Percentiles rank a stretch among this genome's conserved stretches.
These are phyloP conservation scores for Hippopotamus amphibius DNA, from an alignment of 2,113 vertebrate species.

Conservation along the genomic window DNA sequence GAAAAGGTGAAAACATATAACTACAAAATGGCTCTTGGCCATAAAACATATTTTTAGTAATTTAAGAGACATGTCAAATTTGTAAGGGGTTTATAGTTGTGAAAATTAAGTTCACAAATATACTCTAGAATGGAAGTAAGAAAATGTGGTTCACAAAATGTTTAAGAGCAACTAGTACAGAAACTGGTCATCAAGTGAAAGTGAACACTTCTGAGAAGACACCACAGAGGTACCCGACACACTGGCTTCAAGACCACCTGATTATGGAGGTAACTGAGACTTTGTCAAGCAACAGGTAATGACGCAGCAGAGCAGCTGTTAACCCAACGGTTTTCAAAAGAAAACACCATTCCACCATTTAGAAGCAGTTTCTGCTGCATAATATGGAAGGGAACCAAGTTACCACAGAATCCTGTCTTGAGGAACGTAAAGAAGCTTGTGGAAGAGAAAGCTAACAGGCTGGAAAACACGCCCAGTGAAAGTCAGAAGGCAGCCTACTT, in stretches of 20 bases:
- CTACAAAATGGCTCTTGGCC: background rate
- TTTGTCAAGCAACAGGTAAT: background rate
- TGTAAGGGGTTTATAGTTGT: background rate
- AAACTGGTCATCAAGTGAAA: background rate
- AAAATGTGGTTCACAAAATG: background rate
- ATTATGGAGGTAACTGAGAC: background rate
- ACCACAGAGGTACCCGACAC: background rate
- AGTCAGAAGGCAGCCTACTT: background rate
- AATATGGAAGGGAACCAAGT: background rate
- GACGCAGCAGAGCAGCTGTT: background rate
- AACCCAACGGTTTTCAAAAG: background rate
- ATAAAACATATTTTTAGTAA: background rate
- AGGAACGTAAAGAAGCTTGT: background rate
- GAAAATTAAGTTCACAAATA: background rate
- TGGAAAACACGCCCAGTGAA: background rate
- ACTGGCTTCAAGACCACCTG: background rate
- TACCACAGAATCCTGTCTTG: background rate
- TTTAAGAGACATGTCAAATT: background rate
- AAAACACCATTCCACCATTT: background rate
- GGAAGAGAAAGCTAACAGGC: background rate
- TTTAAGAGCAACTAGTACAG: background rate
- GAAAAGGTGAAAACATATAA: background rate
- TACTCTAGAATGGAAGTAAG: background rate
- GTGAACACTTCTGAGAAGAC: background rate
- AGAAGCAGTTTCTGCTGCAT: background rate